These are phyloP conservation scores for Takifugu bimaculatus DNA, from an alignment of 2,113 vertebrate genomes.

Conservation along the genomic window DNA sequence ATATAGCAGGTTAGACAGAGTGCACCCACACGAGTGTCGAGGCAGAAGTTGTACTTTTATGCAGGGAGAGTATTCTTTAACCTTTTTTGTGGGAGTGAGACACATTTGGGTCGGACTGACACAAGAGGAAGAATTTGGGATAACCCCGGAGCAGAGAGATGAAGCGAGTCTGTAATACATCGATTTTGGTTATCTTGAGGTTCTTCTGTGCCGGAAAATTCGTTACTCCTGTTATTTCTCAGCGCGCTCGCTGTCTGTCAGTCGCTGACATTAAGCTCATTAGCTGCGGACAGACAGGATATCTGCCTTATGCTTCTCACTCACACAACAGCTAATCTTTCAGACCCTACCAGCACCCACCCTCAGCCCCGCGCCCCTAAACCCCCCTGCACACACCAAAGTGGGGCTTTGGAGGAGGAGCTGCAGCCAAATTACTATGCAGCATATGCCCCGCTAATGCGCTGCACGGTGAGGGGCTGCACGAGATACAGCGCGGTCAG, in stretches of 20 bases:
- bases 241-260: slow-evolving; percentile 19
- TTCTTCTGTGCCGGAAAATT: slow-evolving; percentile 2
- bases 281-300: slow-evolving; percentile 26
- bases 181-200: slow-evolving; percentile 18
- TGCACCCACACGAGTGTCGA: not conserved
- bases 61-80: slow-evolving; percentile 11
- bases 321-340: slow-evolving; percentile 60
- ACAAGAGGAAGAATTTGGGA: not conserved
- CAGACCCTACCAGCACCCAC: slow-evolving; percentile 10
- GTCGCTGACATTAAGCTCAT: slow-evolving; percentile 48
- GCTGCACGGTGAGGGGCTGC: slow-evolving; percentile 18
- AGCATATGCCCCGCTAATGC: slow-evolving; percentile 36
- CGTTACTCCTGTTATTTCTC: slow-evolving; percentile 19
- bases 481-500: not conserved
- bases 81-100: slow-evolving; percentile 4
- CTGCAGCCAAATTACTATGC: slow-evolving; percentile 38
- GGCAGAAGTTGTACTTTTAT: too few species aligned
- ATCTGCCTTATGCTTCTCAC: slow-evolving; percentile 27
- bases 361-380: not conserved
- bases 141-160: not conserved
- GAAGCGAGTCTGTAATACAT: not conserved
- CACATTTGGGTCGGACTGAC: slow-evolving; percentile 23
- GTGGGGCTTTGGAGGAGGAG: slow-evolving; percentile 23
- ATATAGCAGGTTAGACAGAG: not conserved
- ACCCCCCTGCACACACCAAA: slow-evolving; percentile 3